A percentile compares a stretch with the other conserved stretches of the same genome.
phyloP scores from a whole-genome alignment of 1,140 invertebrate genomes.

The Neodiprion fabricii region DNA sequence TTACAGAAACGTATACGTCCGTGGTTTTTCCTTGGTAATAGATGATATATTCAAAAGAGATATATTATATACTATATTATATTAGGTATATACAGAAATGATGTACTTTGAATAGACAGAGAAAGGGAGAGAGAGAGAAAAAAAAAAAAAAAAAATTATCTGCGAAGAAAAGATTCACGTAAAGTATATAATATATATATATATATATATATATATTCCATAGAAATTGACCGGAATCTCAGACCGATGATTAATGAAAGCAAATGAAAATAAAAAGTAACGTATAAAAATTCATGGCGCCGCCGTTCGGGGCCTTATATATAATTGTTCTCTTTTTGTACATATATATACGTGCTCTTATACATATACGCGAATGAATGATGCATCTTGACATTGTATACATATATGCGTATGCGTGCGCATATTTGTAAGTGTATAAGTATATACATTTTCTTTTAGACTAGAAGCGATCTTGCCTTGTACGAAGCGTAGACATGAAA shows the following conservation, averaged over 20 bases:
- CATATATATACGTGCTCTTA: neutral
- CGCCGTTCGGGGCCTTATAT: neutral
- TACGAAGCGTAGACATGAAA: conserved; percentile 13
- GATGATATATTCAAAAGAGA: no score
- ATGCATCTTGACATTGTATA: conserved; percentile 5
- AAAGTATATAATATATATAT: neutral
- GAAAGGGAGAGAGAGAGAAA: neutral
- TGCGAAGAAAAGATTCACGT: neutral
- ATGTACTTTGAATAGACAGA: no score
- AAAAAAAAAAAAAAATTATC: neutral
- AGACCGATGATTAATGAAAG: neutral
- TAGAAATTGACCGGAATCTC: neutral
- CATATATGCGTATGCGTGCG: neutral
- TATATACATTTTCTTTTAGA: conserved; percentile 2
- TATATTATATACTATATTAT: no score
- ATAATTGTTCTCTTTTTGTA: neutral
- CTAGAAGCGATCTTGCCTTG: conserved; percentile 14
- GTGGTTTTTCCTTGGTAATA: no score
- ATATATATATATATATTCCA: neutral
- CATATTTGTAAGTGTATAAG: neutral
- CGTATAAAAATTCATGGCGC: neutral
- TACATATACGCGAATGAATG: neutral
- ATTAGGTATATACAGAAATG: no score
- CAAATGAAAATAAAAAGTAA: neutral
- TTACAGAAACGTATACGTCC: no score